Evolutionary conservation across 2,797 vertebrate species (phyloP).

Genomic region (Holocentrus rufus): DNA sequence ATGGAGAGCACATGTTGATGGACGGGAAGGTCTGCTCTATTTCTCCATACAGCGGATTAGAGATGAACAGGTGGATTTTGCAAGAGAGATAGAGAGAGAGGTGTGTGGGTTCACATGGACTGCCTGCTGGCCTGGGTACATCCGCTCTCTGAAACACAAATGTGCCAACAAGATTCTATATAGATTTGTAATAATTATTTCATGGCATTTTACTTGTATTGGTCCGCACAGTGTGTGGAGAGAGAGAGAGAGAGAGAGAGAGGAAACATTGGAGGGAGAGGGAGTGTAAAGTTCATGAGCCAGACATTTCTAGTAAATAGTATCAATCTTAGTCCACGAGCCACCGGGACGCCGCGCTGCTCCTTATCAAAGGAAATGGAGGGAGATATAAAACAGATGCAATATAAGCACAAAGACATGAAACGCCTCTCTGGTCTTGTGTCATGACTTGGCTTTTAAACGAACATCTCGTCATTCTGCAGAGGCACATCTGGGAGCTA

Average conservation of each 20-base stretch:
- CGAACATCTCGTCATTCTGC: slow-evolving; percentile 30
- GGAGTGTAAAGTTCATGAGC: not conserved
- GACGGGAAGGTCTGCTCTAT: slow-evolving; percentile 49
- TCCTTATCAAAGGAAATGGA: slow-evolving; percentile 9
- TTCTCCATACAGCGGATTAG: slow-evolving; percentile 66
- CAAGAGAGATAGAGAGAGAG: slow-evolving; percentile 18
- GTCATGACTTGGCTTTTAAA: slow-evolving; percentile 34
- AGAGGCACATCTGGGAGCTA: slow-evolving; percentile 50
- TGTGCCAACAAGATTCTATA: not conserved
- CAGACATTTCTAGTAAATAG: slow-evolving; percentile 6
- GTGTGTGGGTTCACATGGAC: slow-evolving; percentile 2
- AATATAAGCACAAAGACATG: slow-evolving; percentile 20
- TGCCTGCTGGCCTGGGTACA: not conserved
- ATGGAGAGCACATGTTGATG: slow-evolving; percentile 50
- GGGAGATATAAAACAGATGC: slow-evolving; percentile 49
- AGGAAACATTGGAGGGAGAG: no score
- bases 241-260: not conserved
- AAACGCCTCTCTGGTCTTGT: not conserved
- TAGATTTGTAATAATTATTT: not conserved
- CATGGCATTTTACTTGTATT: no score
- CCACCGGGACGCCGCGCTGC: not conserved
- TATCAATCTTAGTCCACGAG: slow-evolving; percentile 13
- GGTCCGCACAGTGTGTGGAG: not conserved
- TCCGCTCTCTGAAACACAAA: not conserved
- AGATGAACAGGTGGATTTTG: slow-evolving; percentile 54